Evolutionary conservation across 35 echinoderm and acorn worm species (phyloP).

Genomic region (Hemicentrotus pulcherrimus): DNA sequence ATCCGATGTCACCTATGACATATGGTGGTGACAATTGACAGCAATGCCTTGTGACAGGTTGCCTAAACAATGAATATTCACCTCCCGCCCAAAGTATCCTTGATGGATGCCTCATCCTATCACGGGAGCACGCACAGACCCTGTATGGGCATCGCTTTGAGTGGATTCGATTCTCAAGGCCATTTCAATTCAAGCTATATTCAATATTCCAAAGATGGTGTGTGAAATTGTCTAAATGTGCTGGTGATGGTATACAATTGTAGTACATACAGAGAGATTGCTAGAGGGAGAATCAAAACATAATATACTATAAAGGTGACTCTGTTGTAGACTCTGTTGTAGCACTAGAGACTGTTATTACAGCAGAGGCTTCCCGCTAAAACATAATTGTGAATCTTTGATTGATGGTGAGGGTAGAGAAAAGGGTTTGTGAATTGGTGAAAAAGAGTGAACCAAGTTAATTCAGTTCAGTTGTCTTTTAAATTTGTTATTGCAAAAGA

Average conservation of each 20-base stretch:
- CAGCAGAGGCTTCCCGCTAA: background rate
- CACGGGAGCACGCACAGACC: background rate
- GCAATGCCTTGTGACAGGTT: background rate
- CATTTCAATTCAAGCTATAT: background rate
- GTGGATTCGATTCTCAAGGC: background rate
- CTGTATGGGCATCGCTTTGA: background rate
- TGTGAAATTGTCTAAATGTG: background rate
- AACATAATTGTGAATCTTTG: background rate
- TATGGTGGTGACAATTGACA: background rate
- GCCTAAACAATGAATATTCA: conserved; percentile 9
- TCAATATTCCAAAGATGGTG: conserved; percentile 7
- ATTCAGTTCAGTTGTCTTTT: too few relatives aligned
- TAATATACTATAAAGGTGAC: background rate
- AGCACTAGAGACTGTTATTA: background rate
- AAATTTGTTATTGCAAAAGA: too few relatives aligned
- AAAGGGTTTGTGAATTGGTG: background rate
- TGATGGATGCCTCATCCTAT: background rate
- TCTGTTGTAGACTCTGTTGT: background rate
- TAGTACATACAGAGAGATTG: background rate
- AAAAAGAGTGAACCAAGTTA: too few relatives aligned
- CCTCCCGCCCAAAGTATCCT: background rate
- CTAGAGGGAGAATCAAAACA: background rate
- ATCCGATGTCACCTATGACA: background rate
- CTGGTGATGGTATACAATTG: background rate
- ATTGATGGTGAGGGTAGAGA: background rate